A percentile compares a stretch with the other conserved stretches of the same genome.
These are phyloP conservation scores for Notiomystis cincta DNA, from an alignment of 2,113 vertebrate genomes.

Conservation along the genomic window DNA sequence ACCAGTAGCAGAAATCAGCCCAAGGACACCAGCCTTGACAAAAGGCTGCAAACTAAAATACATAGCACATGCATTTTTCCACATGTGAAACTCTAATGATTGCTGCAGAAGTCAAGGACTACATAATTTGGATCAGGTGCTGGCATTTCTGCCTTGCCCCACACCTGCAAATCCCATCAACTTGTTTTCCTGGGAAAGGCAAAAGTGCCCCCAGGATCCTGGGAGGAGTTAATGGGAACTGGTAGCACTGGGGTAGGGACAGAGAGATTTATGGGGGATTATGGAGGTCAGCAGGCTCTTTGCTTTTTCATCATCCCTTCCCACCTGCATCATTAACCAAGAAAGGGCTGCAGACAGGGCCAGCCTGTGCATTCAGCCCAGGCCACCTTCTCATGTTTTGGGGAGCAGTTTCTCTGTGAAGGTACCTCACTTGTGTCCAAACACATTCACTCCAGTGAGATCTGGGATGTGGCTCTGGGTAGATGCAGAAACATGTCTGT, in stretches of 20 bases:
- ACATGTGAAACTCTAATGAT: background rate
- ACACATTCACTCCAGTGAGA: fast-evolving
- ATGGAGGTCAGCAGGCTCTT: background rate
- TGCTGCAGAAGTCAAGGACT: background rate
- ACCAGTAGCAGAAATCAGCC: background rate
- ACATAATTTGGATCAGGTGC: background rate
- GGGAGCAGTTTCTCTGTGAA: background rate
- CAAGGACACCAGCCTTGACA: background rate
- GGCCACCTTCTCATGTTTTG: background rate
- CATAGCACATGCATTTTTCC: background rate
- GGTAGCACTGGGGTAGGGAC: background rate
- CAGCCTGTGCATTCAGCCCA: background rate
- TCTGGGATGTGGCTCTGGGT: background rate
- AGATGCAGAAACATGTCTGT: fast-evolving
- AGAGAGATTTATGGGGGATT: background rate
- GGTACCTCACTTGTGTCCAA: background rate
- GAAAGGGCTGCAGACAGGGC: background rate
- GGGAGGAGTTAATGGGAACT: background rate
- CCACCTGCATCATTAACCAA: background rate
- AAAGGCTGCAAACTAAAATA: background rate
- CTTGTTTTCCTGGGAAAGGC: background rate
- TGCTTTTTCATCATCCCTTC: background rate
- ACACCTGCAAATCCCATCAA: slow-evolving; percentile 15
- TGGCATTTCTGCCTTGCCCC: background rate
- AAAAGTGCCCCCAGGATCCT: background rate